A percentile compares a stretch with the other conserved stretches of the same genome.
phyloP scores from a whole-genome alignment of 1,140 invertebrate genomes.

The Drosophila mauritiana region DNA sequence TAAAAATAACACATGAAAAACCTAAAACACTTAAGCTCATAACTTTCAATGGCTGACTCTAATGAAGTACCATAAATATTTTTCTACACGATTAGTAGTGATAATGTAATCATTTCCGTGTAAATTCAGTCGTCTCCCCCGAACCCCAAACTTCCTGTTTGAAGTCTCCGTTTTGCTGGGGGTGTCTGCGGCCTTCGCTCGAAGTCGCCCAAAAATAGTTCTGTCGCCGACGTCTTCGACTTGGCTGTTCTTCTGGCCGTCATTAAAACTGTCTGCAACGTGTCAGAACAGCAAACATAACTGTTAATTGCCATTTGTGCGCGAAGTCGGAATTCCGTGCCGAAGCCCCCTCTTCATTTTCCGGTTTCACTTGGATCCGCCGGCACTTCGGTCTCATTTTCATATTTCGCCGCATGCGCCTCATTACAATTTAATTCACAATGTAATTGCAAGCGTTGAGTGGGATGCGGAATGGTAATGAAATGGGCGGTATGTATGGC shows the following conservation, averaged over 20 bases:
- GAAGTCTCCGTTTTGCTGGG: background rate
- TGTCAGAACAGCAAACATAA: slow-evolving; percentile 77
- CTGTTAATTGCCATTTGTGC: slow-evolving; percentile 77
- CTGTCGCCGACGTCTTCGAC: slow-evolving; percentile 32
- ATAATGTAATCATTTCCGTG: slow-evolving; percentile 2
- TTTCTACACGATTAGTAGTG: background rate
- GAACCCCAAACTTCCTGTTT: slow-evolving; percentile 48
- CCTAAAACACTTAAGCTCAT: too few species aligned
- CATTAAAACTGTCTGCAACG: slow-evolving; percentile 82
- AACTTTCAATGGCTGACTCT: too few species aligned
- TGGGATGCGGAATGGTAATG: slow-evolving; percentile 5
- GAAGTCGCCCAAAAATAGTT: slow-evolving; percentile 69
- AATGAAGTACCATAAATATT: background rate
- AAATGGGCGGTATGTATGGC: background rate
- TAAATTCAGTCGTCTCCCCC: background rate
- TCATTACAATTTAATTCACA: slow-evolving; percentile 83
- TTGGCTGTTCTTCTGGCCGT: slow-evolving; percentile 28
- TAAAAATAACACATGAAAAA: too few species aligned
- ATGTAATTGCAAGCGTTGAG: slow-evolving; percentile 71
- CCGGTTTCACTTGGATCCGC: slow-evolving; percentile 3
- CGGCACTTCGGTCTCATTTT: slow-evolving; percentile 57
- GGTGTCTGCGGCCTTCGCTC: background rate
- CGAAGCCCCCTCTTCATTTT: background rate
- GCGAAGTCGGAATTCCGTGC: slow-evolving; percentile 18
- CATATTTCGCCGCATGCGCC: slow-evolving; percentile 77